Evolutionary conservation across 2,113 vertebrate species (phyloP), one percentile per base, ranked within the genome.

Genomic region (Perca fluviatilis): DNA sequence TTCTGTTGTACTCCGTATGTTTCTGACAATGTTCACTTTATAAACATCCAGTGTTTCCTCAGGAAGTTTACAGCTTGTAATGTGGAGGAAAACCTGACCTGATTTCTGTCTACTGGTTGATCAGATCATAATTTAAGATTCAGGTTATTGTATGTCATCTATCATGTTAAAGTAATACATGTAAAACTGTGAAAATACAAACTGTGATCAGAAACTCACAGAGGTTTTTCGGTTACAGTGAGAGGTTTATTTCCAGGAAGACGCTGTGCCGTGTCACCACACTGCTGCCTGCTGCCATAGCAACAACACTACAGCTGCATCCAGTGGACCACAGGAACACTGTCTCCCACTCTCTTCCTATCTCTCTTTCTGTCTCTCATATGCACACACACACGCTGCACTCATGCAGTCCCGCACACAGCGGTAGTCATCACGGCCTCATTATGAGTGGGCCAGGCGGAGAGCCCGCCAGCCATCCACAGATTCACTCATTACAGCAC

Each of bases 381-480:
- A 75, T 21, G 19, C 73, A 80, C 49, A 62, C 69, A 72, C 60
- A 21, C 63, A 61, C 23, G 11, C 10, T 19, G 61, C 73, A 63
- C 27, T 25, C 73, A 53, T 51, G 27, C 62, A 54, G 63, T 10
- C 57, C 40, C 40, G 19, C 62, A 74, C 82, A 86, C 80, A 73
- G 62, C 86, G 58, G 76, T 74, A 68, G 72, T 69, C 86, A 69
- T 46, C 57, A 83, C 68, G 86, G 69, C 84, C 88, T 93, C 84
- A 77, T 93, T 91, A 88, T 56, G 74, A 81, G 79, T 16, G 65
- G 15, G 74, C 71, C 30, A 12, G 64, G 67, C 68, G 2, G 76
- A 64, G 79, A 58, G 78, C 75, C 86, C 63, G 84, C 73, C 57
- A 27, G 58, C 10, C 0, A 27, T 61, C 58, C 82, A 68, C 74